Base-by-base conservation (phyloP, 2,888 invertebrate genomes). In the Pollenia amentaria region DNA sequence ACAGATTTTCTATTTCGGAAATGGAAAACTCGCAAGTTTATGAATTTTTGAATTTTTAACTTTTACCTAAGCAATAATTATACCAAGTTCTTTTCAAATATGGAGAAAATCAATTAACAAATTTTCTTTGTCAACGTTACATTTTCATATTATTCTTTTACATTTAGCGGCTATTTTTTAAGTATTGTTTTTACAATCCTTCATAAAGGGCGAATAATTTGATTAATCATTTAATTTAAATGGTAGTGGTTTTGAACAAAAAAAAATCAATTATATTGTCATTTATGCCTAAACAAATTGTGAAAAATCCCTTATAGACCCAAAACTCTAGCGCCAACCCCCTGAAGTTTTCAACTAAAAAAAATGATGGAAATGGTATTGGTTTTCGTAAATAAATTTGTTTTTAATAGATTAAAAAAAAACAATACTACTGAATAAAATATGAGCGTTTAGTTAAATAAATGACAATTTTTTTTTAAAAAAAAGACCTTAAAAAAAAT, bases 381-480 rank as follows among this genome's bases (percentile, higher is more conserved):
- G 67, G 48, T 67, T 12, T 42, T 48, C 21, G 10, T 55, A 64
- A 72, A 72, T 62, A 79, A 64, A n/a, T 42, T 57, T 57, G 12
- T 51, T 72, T 78, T 84, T 57, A 44, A 62, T 57, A 62, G 67
- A 46, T 29, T 55, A 73, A 65, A 21, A 51, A 60, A 62, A 57
- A 78, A 48, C 69, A 69, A 51, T 72, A 65, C 55, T 55, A 48
- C 69, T 85, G 55, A 62, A 75, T 78, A 82, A 64, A 73, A 82
- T 82, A 82, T 82, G 73, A 75, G 38, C 67, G 69, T 73, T 82
- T 78, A 78, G 29, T 73, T 69, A 73, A 77, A 67, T 55, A 72
- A 78, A 73, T 75, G 69, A 85, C 48, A 82, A 69, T 57, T 72
- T 70, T 60, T 18, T 10, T 16, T 11, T n/a, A n/a, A 65, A 57